phyloP scores from a whole-genome alignment of 2,888 invertebrate species.

The Penaeus monodon region DNA sequence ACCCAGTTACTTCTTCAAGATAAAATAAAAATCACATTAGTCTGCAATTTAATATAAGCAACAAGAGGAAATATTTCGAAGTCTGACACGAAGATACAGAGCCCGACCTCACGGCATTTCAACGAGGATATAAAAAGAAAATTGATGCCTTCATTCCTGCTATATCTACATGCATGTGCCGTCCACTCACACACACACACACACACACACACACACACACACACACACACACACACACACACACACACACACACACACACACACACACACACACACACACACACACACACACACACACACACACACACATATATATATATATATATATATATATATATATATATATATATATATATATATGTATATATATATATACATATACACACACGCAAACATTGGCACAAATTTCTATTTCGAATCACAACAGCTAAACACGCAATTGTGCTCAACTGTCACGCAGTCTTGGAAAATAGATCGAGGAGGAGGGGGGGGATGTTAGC shows the following conservation, averaged over 20 bases:
- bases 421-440: no score
- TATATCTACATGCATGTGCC: neutral
- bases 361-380: conserved; percentile 7
- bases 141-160: neutral
- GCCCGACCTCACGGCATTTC: no score
- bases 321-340: neutral
- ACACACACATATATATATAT: neutral
- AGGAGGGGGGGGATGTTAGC: no score
- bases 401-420: neutral
- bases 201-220: neutral
- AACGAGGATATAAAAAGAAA: no score
- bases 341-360: neutral
- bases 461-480: no score
- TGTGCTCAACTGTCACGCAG: no score
- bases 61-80: no score
- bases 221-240: neutral
- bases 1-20: no score
- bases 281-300: neutral
- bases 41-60: no score
- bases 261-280: neutral
- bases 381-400: neutral
- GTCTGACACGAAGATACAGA: no score
- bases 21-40: no score
- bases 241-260: no score
- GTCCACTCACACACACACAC: neutral